Base-by-base conservation (phyloP, 2,888 invertebrate genomes). In the Ochlodes sylvanus region DNA sequence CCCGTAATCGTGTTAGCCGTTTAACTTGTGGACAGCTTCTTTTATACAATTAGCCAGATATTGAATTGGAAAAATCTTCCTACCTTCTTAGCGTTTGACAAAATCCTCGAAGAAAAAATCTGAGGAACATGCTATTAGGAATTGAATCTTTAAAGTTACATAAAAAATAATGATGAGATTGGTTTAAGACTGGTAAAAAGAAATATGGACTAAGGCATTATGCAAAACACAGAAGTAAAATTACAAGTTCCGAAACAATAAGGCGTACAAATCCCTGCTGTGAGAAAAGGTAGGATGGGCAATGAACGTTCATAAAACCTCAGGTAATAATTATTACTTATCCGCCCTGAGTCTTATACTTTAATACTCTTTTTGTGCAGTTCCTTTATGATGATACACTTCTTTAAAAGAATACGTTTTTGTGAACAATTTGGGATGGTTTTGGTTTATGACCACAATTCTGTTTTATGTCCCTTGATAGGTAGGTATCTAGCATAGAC, bases 21-120 rank as follows among this genome's bases (percentile, higher is more conserved):
- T 87, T 85, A 88, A 85, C 87, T 87, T 84, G 85, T 83, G 85
- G 86, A 89, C 87, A 87, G 85, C 82, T 84, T 82, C 83, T 82
- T 83, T 88, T 84, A 86, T 83, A 85, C 85, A 87, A 90, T 90
- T 88, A 88, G 79, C 81, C 77, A 79, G 83, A 86, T 85, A 85
- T 82, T 87, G 84, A 81, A 82, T 83, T 78, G 78, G 77, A 79
- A 81, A 82, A 27, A 80, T 58, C 69, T 38, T 63, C 27, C 27
- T 27, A 4, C 27, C 27, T 27, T 65, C 42, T 70, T 75, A 68
- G 69, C 73, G 71, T 77, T 78, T 74, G 73, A 69, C 70, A 68
- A 74, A 77, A 70, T 77, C 75, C 70, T 67, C 63, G 10, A 38
- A 38, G 38, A 9, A 38, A 38, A 38, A 38, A 1, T 9, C 34